A percentile compares a stretch with the other conserved stretches of the same genome.
These are phyloP conservation scores for Prolemur simus DNA, from an alignment of 2,113 vertebrate species.

Conservation along the genomic window DNA sequence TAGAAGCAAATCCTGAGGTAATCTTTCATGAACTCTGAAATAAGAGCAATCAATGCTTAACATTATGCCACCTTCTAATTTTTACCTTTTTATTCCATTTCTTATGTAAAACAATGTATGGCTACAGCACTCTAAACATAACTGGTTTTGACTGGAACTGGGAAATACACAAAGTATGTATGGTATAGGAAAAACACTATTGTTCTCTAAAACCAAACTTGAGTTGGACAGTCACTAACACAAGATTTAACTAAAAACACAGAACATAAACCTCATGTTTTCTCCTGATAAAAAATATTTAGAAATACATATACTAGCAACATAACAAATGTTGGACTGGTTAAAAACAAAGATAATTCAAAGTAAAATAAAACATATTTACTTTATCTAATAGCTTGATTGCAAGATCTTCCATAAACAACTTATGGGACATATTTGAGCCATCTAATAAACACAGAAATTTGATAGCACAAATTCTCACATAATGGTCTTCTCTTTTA, in stretches of 20 bases:
- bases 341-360: background rate
- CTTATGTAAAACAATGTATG: background rate
- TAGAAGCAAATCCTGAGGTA: background rate
- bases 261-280: background rate
- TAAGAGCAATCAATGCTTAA: background rate
- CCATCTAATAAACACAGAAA: constrained; percentile 91
- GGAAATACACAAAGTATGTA: background rate
- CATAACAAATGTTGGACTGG: background rate
- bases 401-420: constrained; percentile 89
- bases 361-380: constrained; percentile 56
- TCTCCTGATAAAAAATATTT: background rate
- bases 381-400: constrained; percentile 92
- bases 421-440: constrained; percentile 85
- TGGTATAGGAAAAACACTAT: background rate
- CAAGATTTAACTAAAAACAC: background rate
- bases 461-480: constrained; percentile 90
- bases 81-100: background rate
- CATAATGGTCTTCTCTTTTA: constrained; percentile 91
- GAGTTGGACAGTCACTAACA: background rate
- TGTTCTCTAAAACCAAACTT: background rate
- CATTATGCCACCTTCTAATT: background rate
- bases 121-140: background rate
- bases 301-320: background rate
- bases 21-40: too few relatives aligned
- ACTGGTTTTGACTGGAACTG: background rate